Evolutionary conservation across 2,113 vertebrate genomes (phyloP).

Genomic region (Calonectris borealis): DNA sequence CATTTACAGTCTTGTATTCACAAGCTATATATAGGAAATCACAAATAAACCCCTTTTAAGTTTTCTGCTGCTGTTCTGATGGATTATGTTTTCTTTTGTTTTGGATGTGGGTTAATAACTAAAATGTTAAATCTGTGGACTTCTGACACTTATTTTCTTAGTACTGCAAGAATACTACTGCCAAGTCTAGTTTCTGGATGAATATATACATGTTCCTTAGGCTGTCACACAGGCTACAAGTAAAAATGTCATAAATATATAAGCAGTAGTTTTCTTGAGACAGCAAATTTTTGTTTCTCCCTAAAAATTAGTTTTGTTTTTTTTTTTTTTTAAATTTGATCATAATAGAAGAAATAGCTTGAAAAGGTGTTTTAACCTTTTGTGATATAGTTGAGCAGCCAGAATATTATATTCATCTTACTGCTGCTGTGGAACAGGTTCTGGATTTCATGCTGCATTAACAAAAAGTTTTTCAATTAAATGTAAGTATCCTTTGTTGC

Average conservation of each 20-base stretch:
- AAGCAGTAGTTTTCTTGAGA: slow-evolving; percentile 67
- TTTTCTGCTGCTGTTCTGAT: slow-evolving; percentile 81
- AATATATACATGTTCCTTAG: slow-evolving; percentile 67
- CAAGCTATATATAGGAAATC: slow-evolving; percentile 83
- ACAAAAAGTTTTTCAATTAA: slow-evolving; percentile 72
- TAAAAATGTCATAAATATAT: slow-evolving; percentile 52
- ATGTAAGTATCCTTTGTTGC: slow-evolving; percentile 75
- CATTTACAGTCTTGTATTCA: slow-evolving; percentile 82
- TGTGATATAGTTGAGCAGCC: slow-evolving; percentile 68
- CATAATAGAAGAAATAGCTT: slow-evolving; percentile 65
- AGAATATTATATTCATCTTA: slow-evolving; percentile 66
- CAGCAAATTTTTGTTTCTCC: slow-evolving; percentile 59
- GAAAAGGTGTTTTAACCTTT: slow-evolving; percentile 76
- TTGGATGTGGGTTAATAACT: slow-evolving; percentile 77
- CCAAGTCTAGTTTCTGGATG: slow-evolving; percentile 70
- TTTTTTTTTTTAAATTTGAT: slow-evolving; percentile 1
- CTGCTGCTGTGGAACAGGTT: slow-evolving; percentile 73
- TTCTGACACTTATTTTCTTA: slow-evolving; percentile 75
- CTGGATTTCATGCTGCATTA: slow-evolving; percentile 75
- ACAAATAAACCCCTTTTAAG: slow-evolving; percentile 84
- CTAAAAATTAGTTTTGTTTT: neutral
- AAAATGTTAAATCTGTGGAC: slow-evolving; percentile 76
- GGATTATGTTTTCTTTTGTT: slow-evolving; percentile 78
- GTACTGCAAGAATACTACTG: slow-evolving; percentile 77
- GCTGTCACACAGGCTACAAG: slow-evolving; percentile 52